phyloP scores from a whole-genome alignment of 2,113 vertebrate species.

The Andinoacara biseriatus region DNA sequence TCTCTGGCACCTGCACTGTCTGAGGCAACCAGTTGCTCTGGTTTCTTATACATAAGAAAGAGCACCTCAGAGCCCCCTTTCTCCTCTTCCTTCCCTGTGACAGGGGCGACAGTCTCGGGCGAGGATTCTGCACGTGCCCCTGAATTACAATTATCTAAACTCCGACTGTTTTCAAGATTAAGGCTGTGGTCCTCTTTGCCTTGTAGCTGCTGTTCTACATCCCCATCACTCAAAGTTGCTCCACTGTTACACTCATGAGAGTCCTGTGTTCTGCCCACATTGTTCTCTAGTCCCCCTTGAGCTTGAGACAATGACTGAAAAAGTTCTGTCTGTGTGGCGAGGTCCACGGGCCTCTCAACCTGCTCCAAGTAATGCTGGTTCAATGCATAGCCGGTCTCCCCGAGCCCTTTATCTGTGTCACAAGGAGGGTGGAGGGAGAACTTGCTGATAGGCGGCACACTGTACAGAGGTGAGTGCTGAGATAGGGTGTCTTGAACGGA shows the following conservation, averaged over 20 bases:
- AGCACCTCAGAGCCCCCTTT: slow-evolving; percentile 52
- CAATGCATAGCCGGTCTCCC: slow-evolving; percentile 48
- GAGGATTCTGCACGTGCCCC: slow-evolving; percentile 44
- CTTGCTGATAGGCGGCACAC: slow-evolving; percentile 67
- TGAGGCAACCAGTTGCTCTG: slow-evolving; percentile 29
- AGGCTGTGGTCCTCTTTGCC: slow-evolving; percentile 30
- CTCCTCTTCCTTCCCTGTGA: slow-evolving; percentile 24
- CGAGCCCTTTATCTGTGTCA: slow-evolving; percentile 54
- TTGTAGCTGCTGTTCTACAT: slow-evolving; percentile 22
- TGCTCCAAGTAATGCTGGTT: slow-evolving; percentile 70
- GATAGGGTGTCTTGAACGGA: slow-evolving; percentile 65
- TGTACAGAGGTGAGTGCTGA: slow-evolving; percentile 59
- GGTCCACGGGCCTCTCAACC: slow-evolving; percentile 57
- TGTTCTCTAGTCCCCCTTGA: slow-evolving; percentile 50
- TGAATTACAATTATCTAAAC: slow-evolving; percentile 62
- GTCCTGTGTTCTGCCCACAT: slow-evolving; percentile 35
- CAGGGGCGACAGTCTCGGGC: neutral
- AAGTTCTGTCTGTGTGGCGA: slow-evolving; percentile 54
- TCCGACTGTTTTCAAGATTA: neutral
- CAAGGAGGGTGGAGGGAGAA: slow-evolving; percentile 67
- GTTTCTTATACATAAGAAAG: slow-evolving; percentile 62
- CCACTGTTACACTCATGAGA: slow-evolving; percentile 56
- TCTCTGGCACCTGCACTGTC: slow-evolving; percentile 29
- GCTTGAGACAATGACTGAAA: slow-evolving; percentile 61
- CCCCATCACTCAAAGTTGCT: slow-evolving; percentile 13